Base-by-base conservation (phyloP, 1,140 invertebrate genomes). In the Sesamia nonagrioides region DNA sequence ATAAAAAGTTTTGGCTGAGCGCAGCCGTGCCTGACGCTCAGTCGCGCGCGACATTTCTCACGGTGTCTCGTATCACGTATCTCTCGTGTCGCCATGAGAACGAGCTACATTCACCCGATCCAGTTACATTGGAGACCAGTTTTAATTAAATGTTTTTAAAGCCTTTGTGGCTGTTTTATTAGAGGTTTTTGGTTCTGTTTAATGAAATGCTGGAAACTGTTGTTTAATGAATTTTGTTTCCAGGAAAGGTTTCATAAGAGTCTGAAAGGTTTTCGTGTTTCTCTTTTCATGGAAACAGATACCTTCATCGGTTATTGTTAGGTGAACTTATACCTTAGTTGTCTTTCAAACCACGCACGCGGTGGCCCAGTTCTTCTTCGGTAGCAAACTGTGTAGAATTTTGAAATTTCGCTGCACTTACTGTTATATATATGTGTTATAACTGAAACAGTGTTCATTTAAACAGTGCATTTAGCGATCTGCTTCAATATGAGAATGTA, bases 111-210 rank as follows among this genome's bases (percentile, higher is more conserved):
- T 68, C 40, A n/a, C 33, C 27, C 15, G 18, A 18, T 66, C 60
- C 48, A 15, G 74, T 61, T 74, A 61, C 60, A 75, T 18, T 45
- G 58, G 17, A 52, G 15, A 72, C 68, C 18, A 72, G 45, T 40
- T 77, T 77, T 77, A 77, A 68, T 77, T 66, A 66, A 68, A 77
- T 68, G 61, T 68, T 66, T 77, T 77, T 54, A 54, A 73, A 56
- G 11, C 73, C 58, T 75, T 17, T 50, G 56, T 17, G 11, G 45
- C 27, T 13, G 54, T 56, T 56, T 56, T 56, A 27, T 21, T 56
- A 11, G 18, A 27, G 18, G 8, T 56, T 9, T 56, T 56, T 56
- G 27, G 54, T 11, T 27, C 8, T 56, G 21, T 13, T 27, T 56
- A 56, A 56, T 56, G 54, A 27, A 56, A 56, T 11, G 54, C 18